These are phyloP conservation scores for Holacanthella duospinosa DNA, from an alignment of 2,888 invertebrate species.

Conservation along the genomic window DNA sequence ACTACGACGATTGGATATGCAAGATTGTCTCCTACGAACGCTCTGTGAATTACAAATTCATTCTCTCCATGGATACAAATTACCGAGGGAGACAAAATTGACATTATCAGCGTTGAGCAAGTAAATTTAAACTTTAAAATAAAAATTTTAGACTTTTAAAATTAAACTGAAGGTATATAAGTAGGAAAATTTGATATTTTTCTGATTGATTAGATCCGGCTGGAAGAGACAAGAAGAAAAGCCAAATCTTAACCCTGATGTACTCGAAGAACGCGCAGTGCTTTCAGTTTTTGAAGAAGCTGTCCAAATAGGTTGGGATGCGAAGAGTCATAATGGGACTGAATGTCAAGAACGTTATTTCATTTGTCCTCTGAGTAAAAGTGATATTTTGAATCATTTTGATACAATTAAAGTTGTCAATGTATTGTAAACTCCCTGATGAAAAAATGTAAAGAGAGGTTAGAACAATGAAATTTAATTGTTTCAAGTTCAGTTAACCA, in stretches of 20 bases:
- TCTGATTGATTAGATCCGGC: slow-evolving; percentile 21
- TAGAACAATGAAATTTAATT: too few species aligned
- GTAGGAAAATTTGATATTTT: neutral
- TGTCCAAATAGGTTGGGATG: slow-evolving; percentile 31
- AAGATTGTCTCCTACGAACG: slow-evolving; percentile 33
- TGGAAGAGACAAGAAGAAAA: slow-evolving; percentile 30
- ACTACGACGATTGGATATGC: slow-evolving; percentile 32
- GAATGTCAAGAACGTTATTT: slow-evolving; percentile 36
- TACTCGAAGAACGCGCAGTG: slow-evolving; percentile 32
- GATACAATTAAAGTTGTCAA: slow-evolving; percentile 29
- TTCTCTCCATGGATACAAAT: slow-evolving; percentile 24
- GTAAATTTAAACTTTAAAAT: slow-evolving; percentile 15
- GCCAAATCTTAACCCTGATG: slow-evolving; percentile 19
- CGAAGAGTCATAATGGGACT: slow-evolving; percentile 28
- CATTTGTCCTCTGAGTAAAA: slow-evolving; percentile 30
- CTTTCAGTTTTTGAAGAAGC: slow-evolving; percentile 36
- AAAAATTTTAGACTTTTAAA: neutral
- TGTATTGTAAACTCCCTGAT: slow-evolving; percentile 27
- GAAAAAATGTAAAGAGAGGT: too few species aligned
- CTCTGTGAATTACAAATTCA: slow-evolving; percentile 32
- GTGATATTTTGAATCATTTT: slow-evolving; percentile 31
- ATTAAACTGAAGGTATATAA: too few species aligned
- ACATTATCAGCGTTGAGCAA: slow-evolving; percentile 31
- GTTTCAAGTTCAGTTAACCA: too few species aligned
- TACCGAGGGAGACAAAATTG: slow-evolving; percentile 33